These are phyloP conservation scores for Casuarius casuarius DNA, from an alignment of 2,113 vertebrate genomes.

Conservation along the genomic window DNA sequence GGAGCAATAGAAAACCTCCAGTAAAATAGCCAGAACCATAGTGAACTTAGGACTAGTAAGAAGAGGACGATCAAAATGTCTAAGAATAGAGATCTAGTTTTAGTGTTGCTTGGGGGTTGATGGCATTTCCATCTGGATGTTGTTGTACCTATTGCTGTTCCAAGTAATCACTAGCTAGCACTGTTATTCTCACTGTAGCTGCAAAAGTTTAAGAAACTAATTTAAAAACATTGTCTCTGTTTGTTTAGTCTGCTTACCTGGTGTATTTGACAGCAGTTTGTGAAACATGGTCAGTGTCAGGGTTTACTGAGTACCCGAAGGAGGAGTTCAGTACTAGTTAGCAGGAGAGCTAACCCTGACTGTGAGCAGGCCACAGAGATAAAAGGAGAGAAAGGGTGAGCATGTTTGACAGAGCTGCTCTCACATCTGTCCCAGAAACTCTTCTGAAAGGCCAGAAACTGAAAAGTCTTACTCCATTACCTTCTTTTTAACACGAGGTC, in stretches of 20 bases:
- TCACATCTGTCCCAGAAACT: background rate
- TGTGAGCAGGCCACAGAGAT: background rate
- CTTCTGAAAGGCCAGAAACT: background rate
- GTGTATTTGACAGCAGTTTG: background rate
- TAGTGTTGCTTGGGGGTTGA: background rate
- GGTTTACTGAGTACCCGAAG: background rate
- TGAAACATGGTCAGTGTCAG: background rate
- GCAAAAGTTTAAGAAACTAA: background rate
- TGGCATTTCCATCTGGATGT: conserved; percentile 32
- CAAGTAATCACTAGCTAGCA: background rate
- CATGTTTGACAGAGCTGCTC: background rate
- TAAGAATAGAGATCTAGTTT: conserved; percentile 29
- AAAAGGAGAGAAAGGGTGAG: background rate
- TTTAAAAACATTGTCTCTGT: background rate
- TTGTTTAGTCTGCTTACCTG: background rate
- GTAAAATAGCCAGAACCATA: conserved; percentile 2
- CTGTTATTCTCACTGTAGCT: background rate
- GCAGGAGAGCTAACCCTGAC: background rate
- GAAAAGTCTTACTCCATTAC: background rate
- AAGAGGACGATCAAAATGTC: conserved; percentile 6
- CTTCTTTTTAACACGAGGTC: background rate
- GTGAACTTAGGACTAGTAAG: background rate
- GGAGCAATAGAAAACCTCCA: conserved; percentile 7
- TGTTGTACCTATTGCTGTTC: background rate
- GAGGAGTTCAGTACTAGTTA: background rate